A percentile compares a stretch with the other conserved stretches of the same genome.
Conservation (phyloP, 2,888 invertebrate genomes). For the Heliconius charithonia region DNA sequence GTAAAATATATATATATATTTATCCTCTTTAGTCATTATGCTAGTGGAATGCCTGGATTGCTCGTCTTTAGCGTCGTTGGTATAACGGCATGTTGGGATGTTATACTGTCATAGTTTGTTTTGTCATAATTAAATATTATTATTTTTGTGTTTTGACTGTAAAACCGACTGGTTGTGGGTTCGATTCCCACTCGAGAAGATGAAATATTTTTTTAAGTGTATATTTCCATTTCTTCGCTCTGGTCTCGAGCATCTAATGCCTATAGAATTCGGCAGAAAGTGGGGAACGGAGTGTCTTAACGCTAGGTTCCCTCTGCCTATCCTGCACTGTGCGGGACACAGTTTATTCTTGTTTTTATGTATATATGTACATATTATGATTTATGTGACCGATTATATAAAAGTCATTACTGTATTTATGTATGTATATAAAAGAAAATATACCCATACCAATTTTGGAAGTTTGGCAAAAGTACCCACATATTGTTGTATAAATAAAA, state of each 20-base stretch:
- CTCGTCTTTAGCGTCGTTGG: conserved; percentile 29
- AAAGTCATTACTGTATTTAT: background rate
- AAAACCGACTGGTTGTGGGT: background rate
- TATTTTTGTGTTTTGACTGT: background rate
- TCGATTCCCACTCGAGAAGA: too few species aligned
- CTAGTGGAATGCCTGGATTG: conserved; percentile 41
- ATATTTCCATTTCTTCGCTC: too few species aligned
- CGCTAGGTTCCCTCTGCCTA: too few species aligned
- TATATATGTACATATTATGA: background rate
- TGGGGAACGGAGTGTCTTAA: too few species aligned
- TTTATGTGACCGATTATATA: background rate
- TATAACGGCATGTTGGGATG: conserved; percentile 25
- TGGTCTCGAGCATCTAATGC: too few species aligned
- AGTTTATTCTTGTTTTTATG: background rate
- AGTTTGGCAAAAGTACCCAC: background rate
- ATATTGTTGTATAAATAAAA: background rate
- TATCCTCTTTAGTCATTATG: conserved; percentile 35
- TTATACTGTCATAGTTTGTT: conserved; percentile 6
- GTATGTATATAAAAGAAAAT: background rate
- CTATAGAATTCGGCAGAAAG: too few species aligned
- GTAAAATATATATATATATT: conserved; percentile 35
- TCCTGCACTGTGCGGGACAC: too few species aligned
- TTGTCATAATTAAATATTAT: background rate
- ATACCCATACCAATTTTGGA: background rate
- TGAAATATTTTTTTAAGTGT: too few species aligned